These are phyloP conservation scores for Camponotus pennsylvanicus DNA, from an alignment of 1,140 invertebrate genomes.

Conservation along the genomic window DNA sequence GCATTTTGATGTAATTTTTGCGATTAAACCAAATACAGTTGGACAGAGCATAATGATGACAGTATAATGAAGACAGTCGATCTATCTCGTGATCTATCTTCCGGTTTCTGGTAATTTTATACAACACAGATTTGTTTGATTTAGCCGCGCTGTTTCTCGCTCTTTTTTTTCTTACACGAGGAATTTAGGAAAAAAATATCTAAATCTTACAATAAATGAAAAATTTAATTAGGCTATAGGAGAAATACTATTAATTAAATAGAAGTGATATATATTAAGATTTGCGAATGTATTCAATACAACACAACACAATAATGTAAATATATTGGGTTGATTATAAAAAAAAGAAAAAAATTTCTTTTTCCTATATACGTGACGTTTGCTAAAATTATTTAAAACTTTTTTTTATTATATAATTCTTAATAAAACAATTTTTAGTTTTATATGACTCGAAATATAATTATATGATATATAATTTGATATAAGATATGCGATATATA, in stretches of 20 bases:
- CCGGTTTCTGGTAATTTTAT: conserved; percentile 46
- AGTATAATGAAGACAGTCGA: conserved; percentile 33
- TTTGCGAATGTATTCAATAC: conserved; percentile 4
- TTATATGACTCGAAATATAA: background rate
- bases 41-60: conserved; percentile 71
- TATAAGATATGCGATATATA: background rate
- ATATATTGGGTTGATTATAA: conserved; percentile 42
- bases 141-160: conserved; percentile 47
- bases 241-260: conserved; percentile 6
- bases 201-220: conserved; percentile 16
- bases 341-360: conserved; percentile 4
- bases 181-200: background rate
- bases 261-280: conserved; percentile 20
- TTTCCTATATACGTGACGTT: background rate
- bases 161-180: conserved; percentile 12
- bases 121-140: conserved; percentile 23
- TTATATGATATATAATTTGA: too few species aligned
- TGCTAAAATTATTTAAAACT: background rate
- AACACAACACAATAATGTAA: conserved; percentile 28
- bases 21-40: conserved; percentile 75
- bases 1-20: conserved; percentile 73
- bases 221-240: background rate
- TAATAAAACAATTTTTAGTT: background rate
- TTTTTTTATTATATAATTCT: background rate
- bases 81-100: conserved; percentile 47